Evolutionary conservation across 1,140 invertebrate species (phyloP).

Genomic region (Conus ventricosus): DNA sequence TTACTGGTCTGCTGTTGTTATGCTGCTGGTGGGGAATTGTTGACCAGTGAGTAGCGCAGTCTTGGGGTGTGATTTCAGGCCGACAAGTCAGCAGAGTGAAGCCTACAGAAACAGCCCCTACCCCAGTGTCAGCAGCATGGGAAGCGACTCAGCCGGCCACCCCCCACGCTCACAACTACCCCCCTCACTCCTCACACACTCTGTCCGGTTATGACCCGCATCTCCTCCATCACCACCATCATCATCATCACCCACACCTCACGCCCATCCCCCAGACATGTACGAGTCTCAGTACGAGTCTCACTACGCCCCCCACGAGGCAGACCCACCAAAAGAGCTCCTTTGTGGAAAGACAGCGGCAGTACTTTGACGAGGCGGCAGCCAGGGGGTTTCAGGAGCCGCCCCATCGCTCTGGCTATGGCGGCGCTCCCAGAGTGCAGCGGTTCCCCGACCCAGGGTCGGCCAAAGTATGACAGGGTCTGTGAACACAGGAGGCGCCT

Average conservation of each 20-base stretch:
- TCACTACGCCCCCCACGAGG: slow-evolving; percentile 17
- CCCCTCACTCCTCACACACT: slow-evolving; percentile 13
- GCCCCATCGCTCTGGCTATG: background rate
- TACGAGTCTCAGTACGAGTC: slow-evolving; percentile 20
- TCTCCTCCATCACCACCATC: slow-evolving; percentile 24
- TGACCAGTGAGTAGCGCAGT: too few species aligned
- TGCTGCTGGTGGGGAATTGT: too few species aligned
- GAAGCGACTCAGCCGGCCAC: slow-evolving; percentile 9
- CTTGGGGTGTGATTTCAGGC: slow-evolving; percentile 8
- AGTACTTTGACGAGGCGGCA: slow-evolving; percentile 30
- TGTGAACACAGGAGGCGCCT: background rate
- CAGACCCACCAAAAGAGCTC: background rate
- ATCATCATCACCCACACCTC: background rate
- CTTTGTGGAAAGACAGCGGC: slow-evolving; percentile 26
- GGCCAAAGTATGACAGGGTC: slow-evolving; percentile 30
- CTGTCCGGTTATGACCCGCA: slow-evolving; percentile 21
- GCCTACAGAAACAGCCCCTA: slow-evolving; percentile 29
- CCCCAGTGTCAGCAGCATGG: slow-evolving; percentile 26
- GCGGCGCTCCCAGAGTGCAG: slow-evolving; percentile 10
- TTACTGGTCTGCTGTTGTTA: too few species aligned
- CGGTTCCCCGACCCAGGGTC: slow-evolving; percentile 12
- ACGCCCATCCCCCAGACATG: background rate
- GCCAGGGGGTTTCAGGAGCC: slow-evolving; percentile 19
- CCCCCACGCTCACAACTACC: slow-evolving; percentile 1
- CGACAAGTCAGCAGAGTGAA: slow-evolving; percentile 26